Conservation (phyloP, 2,888 invertebrate genomes). For the Schrankia costaestrigalis region DNA sequence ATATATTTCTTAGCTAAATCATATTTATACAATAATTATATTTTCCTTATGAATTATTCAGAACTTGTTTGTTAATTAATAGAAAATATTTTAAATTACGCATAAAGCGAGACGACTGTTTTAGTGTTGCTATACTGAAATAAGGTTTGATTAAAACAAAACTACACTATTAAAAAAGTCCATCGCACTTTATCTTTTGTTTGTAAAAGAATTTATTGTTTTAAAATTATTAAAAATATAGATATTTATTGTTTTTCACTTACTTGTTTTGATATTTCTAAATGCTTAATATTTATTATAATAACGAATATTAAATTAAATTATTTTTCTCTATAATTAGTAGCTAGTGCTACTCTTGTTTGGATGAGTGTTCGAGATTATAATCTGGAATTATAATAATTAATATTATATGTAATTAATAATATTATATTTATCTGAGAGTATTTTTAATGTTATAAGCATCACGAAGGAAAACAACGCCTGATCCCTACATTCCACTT, state of each 20-base stretch:
- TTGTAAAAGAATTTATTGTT: constrained; percentile 20
- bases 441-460: constrained; percentile 54
- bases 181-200: constrained; percentile 18
- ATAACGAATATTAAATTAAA: constrained; percentile 19
- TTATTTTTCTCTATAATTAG: constrained; percentile 33
- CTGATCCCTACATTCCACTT: constrained; percentile 57
- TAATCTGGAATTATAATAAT: constrained; percentile 39
- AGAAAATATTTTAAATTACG: too few species aligned
- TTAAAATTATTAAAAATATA: constrained; percentile 18
- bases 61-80: constrained; percentile 7
- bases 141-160: constrained; percentile 1
- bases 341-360: constrained; percentile 57
- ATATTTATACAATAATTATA: constrained; percentile 23
- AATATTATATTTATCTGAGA: constrained; percentile 32
- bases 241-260: constrained; percentile 34
- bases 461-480: constrained; percentile 45
- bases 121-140: constrained; percentile 3
- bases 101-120: too few species aligned
- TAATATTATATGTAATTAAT: constrained; percentile 29
- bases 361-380: constrained; percentile 49
- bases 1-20: constrained; percentile 22
- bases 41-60: constrained; percentile 20
- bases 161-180: constrained; percentile 7
- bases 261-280: constrained; percentile 25
- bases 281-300: constrained; percentile 17